Base-by-base conservation (phyloP, 2,797 vertebrate species). In the Acanthurus tractus region DNA sequence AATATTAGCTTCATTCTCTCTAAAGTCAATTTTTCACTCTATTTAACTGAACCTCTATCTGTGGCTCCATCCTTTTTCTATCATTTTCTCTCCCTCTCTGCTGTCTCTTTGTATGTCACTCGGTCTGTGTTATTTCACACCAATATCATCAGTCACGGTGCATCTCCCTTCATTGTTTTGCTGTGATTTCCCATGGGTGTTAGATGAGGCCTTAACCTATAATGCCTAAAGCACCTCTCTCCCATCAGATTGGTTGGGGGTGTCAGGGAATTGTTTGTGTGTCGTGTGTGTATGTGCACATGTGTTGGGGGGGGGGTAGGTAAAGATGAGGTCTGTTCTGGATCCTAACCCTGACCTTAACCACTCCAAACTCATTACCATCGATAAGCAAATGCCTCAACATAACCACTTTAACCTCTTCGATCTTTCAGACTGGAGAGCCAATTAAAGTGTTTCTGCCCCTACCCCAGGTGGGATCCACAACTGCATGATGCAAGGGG, bases 131-230 rank as follows among this genome's bases (percentile, higher is more conserved):
- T 92, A 85, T 92, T 91, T 87, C 86, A 77, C 75, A 91, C 82
- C 86, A 88, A 82, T 82, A 89, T 89, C 89, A 91, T 92, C 92
- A 88, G 92, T 93, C 93, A 93, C 74, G 76, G 85, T 86, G 90
- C 86, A 90, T 90, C 90, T 91, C 91, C 72, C 85, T 87, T 85
- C 79, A 82, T 91, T 92, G 86, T 92, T 91, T 89, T 82, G 82
- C 80, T 69, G 78, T 93, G 86, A 94, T 94, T 94, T 94, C 93
- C 93, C 92, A 76, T 34, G 90, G 78, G 92, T 77, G 70, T 85
- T 78, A 81, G 85, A 90, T 79, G 89, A 91, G 88, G 91, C 88
- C 89, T 87, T 89, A 92, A 89, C 89, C 91, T 73, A 64, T 88
- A 85, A 87, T 79, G 90, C 90, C 88, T 76, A 66, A 81, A 90